A percentile compares a stretch with the other conserved stretches of the same genome.
phyloP scores from a whole-genome alignment of 2,113 vertebrate genomes.

The Cyprinus carpio region DNA sequence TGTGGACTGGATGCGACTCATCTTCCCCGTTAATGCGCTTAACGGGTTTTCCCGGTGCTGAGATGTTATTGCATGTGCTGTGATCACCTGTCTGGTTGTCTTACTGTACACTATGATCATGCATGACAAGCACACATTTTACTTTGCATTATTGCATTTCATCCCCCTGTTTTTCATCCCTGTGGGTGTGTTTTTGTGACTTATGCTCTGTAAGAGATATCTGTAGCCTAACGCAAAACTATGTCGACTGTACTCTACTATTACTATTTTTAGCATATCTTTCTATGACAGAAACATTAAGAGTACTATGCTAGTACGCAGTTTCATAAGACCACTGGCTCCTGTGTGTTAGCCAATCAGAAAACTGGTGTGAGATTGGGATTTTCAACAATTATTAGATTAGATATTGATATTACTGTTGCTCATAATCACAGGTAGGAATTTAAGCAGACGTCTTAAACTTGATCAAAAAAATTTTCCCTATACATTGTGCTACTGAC shows the following conservation, averaged over 20 bases:
- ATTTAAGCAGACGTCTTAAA: neutral
- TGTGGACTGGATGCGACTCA: neutral
- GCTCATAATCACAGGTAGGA: neutral
- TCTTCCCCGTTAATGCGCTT: slow-evolving; percentile 1
- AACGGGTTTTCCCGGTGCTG: neutral
- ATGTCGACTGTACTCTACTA: too few relatives aligned
- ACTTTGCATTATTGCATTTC: neutral
- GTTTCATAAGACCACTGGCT: neutral
- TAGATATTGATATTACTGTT: neutral
- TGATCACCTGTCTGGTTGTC: neutral
- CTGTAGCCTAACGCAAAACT: too few relatives aligned
- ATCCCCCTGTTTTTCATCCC: neutral
- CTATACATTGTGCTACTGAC: neutral
- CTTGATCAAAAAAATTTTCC: neutral
- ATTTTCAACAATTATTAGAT: neutral
- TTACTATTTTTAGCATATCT: too few relatives aligned
- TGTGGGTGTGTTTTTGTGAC: neutral
- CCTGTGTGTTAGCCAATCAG: neutral
- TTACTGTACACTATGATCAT: neutral
- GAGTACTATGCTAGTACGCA: too few relatives aligned
- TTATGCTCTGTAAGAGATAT: too few relatives aligned
- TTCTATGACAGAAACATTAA: too few relatives aligned
- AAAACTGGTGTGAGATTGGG: neutral
- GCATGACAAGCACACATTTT: neutral
- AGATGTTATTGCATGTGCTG: neutral